Percentiles rank a stretch among this genome's conserved stretches.
These are phyloP conservation scores for Pangasius larnaudii DNA, from an alignment of 2,797 vertebrate genomes.

Conservation along the genomic window DNA sequence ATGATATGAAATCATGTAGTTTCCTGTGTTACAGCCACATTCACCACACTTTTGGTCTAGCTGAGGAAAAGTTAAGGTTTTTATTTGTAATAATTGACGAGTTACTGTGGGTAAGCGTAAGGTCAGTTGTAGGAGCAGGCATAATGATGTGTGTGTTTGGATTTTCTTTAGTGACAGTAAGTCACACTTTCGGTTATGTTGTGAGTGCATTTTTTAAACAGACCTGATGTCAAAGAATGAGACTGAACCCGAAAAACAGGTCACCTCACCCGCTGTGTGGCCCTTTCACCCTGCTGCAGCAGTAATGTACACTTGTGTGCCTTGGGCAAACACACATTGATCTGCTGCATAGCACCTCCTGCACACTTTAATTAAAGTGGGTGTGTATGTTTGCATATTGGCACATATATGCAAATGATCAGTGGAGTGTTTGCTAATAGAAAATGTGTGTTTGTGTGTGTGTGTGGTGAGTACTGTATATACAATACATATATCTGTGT, in stretches of 20 bases:
- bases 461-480: not conserved
- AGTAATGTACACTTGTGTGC: constrained; percentile 48
- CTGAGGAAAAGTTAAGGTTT: not conserved
- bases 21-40: not conserved
- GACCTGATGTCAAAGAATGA: constrained; percentile 52
- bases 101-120: not conserved
- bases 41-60: too few species aligned
- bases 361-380: constrained; percentile 41
- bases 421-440: not conserved
- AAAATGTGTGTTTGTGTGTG: not conserved
- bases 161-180: not conserved
- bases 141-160: not conserved
- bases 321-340: constrained; percentile 63
- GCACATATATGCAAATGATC: not conserved
- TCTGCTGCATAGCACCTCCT: constrained; percentile 33
- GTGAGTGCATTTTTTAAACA: constrained; percentile 40
- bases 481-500: not conserved
- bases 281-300: constrained; percentile 41
- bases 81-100: not conserved
- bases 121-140: not conserved
- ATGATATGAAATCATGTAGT: not conserved
- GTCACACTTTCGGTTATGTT: constrained; percentile 38
- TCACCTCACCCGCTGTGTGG: constrained; percentile 48
- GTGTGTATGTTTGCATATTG: constrained; percentile 43
- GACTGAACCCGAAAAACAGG: constrained; percentile 68